phyloP scores from a whole-genome alignment of 2,888 invertebrate genomes.

The Hydropsyche betteni region DNA sequence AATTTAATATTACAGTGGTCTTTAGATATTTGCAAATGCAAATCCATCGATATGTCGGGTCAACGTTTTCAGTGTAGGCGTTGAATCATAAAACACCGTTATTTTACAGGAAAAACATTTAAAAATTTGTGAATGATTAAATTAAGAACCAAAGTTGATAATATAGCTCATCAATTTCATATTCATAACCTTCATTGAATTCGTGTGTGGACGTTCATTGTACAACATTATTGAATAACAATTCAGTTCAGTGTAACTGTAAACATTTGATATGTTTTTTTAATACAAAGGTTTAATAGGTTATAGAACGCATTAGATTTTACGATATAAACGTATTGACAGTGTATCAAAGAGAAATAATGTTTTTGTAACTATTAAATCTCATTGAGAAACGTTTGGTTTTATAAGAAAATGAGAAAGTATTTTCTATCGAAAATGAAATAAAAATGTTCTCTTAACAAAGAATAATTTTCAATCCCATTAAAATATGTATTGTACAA shows the following conservation, averaged over 20 bases:
- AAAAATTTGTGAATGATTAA: background rate
- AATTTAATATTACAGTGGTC: too few species aligned
- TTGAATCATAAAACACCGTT: conserved; percentile 14
- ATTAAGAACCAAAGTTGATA: too few species aligned
- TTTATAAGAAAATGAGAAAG: too few species aligned
- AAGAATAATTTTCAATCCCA: too few species aligned
- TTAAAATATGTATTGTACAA: too few species aligned
- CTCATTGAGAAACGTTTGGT: too few species aligned
- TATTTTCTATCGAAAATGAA: too few species aligned
- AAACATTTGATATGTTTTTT: conserved; percentile 10
- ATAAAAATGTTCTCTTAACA: too few species aligned
- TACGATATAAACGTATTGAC: too few species aligned
- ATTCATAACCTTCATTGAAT: background rate
- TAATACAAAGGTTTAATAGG: background rate
- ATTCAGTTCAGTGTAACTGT: conserved; percentile 10
- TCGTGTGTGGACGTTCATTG: background rate
- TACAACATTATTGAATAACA: conserved; percentile 1
- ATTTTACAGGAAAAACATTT: background rate
- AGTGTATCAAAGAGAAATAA: background rate
- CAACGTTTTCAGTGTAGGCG: conserved; percentile 4
- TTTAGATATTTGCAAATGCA: too few species aligned
- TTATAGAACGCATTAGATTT: background rate
- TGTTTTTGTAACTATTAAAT: background rate
- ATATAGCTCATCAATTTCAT: background rate
- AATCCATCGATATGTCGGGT: too few species aligned